A percentile compares a stretch with the other conserved stretches of the same genome.
Evolutionary conservation across 2,113 vertebrate genomes (phyloP).

Genomic region (Colius striatus): DNA sequence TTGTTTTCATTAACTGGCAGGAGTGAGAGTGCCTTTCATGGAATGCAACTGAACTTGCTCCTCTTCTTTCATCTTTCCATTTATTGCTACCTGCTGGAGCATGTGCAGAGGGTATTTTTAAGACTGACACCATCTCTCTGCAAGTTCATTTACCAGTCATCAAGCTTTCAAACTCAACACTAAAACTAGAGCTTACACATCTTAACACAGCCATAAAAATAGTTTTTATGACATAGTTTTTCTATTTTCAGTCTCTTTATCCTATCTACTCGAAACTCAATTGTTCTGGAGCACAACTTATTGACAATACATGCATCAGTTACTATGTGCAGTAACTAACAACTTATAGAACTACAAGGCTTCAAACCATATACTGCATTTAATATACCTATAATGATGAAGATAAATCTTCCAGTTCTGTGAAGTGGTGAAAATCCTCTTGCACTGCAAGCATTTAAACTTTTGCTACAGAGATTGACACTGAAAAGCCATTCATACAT

Average conservation of each 20-base stretch:
- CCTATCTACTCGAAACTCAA: background rate
- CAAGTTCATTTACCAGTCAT: background rate
- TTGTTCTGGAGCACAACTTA: background rate
- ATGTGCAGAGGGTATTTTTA: background rate
- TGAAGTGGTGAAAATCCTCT: background rate
- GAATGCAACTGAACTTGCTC: background rate
- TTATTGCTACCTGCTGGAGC: background rate
- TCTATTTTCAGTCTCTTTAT: background rate
- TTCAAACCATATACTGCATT: background rate
- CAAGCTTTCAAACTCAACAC: background rate
- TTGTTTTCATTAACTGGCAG: background rate
- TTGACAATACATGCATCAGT: accelerated
- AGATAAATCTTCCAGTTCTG: background rate
- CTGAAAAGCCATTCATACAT: background rate
- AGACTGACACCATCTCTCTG: background rate
- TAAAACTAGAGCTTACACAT: background rate
- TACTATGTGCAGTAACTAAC: background rate
- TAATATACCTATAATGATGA: background rate
- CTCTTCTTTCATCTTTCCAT: background rate
- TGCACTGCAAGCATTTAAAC: background rate
- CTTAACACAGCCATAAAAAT: background rate
- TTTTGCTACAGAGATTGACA: background rate
- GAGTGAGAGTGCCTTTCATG: background rate
- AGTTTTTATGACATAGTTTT: background rate
- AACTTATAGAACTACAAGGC: background rate